Percentiles rank a stretch among this genome's conserved stretches.
Evolutionary conservation across 2,888 invertebrate species (phyloP).

Genomic region (Terebella lapidaria): DNA sequence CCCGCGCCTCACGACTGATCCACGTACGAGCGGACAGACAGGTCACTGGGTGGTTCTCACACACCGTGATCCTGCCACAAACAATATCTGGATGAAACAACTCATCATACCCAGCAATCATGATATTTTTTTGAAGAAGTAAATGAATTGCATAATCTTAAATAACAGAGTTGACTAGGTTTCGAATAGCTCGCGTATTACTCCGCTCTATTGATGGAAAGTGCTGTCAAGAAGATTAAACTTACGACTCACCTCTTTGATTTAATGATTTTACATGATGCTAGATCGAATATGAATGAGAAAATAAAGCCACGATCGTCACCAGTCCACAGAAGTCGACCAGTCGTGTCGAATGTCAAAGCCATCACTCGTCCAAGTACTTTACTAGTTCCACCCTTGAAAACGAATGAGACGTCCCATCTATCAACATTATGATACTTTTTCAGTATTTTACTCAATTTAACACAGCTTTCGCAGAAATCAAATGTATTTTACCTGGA

Average conservation of each 20-base stretch:
- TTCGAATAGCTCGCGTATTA: too few species aligned
- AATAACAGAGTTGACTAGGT: too few species aligned
- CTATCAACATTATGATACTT: too few species aligned
- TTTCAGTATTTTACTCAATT: background rate
- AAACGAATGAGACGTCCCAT: conserved; percentile 6
- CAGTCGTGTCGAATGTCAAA: conserved; percentile 72
- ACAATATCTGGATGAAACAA: background rate
- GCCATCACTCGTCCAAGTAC: conserved; percentile 61
- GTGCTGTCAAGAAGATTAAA: too few species aligned
- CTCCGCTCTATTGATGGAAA: too few species aligned
- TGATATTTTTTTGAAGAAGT: too few species aligned
- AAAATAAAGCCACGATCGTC: conserved; percentile 72
- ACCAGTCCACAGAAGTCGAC: conserved; percentile 76
- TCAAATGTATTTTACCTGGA: conserved; percentile 35
- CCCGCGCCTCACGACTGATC: conserved; percentile 71
- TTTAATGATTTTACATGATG: conserved; percentile 66
- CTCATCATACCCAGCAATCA: too few species aligned
- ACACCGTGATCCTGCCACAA: conserved; percentile 51
- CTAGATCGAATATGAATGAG: conserved; percentile 67
- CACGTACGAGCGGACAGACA: conserved; percentile 75
- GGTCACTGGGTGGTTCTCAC: conserved; percentile 66
- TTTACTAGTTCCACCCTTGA: conserved; percentile 56
- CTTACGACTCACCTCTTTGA: conserved; percentile 59
- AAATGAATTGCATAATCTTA: too few species aligned
- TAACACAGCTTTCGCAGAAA: background rate